Evolutionary conservation across 2,888 invertebrate species (phyloP).

Genomic region (Sussaba pulchella): DNA sequence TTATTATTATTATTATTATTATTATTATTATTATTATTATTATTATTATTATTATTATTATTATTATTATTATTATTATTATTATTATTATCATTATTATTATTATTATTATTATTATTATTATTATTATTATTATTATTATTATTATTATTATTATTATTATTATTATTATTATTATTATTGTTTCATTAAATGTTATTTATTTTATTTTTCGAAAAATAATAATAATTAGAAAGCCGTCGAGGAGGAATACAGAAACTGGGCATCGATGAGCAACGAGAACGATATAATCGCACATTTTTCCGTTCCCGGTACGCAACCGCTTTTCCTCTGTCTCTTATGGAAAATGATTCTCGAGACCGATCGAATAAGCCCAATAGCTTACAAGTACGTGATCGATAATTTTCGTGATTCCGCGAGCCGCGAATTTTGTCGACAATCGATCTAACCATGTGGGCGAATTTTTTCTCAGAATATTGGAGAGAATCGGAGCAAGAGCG

Average conservation of each 20-base stretch:
- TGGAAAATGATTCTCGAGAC: slow-evolving; percentile 99
- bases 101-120: too few relatives aligned
- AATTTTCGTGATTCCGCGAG: not conserved
- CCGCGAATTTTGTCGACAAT: too few relatives aligned
- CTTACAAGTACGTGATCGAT: slow-evolving; percentile 91
- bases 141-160: too few relatives aligned
- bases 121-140: too few relatives aligned
- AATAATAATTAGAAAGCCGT: slow-evolving; percentile 89
- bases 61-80: too few relatives aligned
- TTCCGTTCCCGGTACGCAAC: slow-evolving; percentile 96
- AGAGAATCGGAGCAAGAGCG: slow-evolving; percentile 96
- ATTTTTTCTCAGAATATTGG: slow-evolving; percentile 90
- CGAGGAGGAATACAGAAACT: slow-evolving; percentile 97
- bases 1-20: too few relatives aligned
- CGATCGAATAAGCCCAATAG: slow-evolving; percentile 96
- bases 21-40: too few relatives aligned
- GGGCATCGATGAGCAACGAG: slow-evolving; percentile 98
- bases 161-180: too few relatives aligned
- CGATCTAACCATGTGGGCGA: slow-evolving; percentile 8
- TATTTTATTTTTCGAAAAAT: slow-evolving; percentile 2
- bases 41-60: too few relatives aligned
- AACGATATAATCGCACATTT: slow-evolving; percentile 98
- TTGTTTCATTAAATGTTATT: not conserved
- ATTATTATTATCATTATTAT: too few relatives aligned
- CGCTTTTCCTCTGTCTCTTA: slow-evolving; percentile 95